Evolutionary conservation across 2,113 vertebrate species (phyloP).

Genomic region (Stegastes partitus): DNA sequence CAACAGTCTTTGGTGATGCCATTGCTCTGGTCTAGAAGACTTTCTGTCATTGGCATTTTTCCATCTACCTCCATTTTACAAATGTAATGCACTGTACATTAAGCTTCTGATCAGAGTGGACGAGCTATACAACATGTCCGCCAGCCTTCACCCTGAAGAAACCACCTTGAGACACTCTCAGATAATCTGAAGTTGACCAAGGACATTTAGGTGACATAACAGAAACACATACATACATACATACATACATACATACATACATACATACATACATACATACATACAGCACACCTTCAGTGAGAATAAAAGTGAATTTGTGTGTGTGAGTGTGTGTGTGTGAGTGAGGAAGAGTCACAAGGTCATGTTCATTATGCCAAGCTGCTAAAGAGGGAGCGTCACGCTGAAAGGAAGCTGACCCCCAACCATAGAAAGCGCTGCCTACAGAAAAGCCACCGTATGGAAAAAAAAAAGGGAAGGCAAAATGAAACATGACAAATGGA

Average conservation of each 20-base stretch:
- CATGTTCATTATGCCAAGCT: conserved; percentile 38
- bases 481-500: conserved; percentile 51
- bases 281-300: not conserved
- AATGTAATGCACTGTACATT: not conserved
- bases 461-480: conserved; percentile 5
- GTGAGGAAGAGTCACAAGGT: conserved; percentile 43
- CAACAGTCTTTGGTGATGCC: too few species aligned
- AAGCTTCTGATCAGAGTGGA: not conserved
- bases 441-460: conserved; percentile 30
- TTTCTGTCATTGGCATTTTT: not conserved
- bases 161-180: not conserved
- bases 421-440: conserved; percentile 27
- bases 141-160: not conserved
- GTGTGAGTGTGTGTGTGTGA: not conserved
- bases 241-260: too few species aligned
- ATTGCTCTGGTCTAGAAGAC: not conserved
- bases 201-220: not conserved
- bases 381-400: conserved; percentile 30
- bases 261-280: not conserved
- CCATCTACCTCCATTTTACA: not conserved
- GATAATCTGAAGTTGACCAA: too few species aligned
- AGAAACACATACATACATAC: not conserved
- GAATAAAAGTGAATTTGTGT: not conserved
- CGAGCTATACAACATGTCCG: not conserved
- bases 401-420: conserved; percentile 54